phyloP scores from a whole-genome alignment of 2,113 vertebrate species.

The Leptobrachium leishanense region DNA sequence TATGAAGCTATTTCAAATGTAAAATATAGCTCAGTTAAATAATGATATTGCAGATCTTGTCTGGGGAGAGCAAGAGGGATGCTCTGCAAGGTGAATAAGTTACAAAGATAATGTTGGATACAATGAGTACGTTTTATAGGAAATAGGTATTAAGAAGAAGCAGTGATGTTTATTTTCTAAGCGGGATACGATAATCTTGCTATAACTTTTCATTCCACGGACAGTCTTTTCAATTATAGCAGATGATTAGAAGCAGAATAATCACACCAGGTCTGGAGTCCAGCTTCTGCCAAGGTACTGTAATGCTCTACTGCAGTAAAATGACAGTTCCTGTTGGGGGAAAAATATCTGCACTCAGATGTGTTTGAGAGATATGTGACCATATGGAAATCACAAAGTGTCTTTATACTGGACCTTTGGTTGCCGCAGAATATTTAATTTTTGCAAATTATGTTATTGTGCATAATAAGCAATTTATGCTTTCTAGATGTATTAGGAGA shows the following conservation, averaged over 20 bases:
- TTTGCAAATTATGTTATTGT: too few species aligned
- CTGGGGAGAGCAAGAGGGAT: background rate
- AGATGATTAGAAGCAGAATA: slow-evolving; percentile 14
- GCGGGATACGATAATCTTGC: background rate
- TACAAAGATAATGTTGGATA: background rate
- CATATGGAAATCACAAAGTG: background rate
- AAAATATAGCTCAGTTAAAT: background rate
- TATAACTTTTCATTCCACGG: slow-evolving; percentile 2
- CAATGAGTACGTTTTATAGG: background rate
- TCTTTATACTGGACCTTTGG: background rate
- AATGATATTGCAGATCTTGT: background rate
- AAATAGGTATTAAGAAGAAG: background rate
- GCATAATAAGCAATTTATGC: background rate
- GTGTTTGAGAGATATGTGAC: background rate
- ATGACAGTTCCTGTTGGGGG: background rate
- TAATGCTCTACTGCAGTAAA: background rate
- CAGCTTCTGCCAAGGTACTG: background rate
- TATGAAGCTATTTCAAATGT: too few species aligned
- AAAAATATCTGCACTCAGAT: background rate
- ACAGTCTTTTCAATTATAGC: background rate
- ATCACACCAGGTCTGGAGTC: background rate
- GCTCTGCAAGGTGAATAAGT: slow-evolving; percentile 3
- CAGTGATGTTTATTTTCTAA: slow-evolving; percentile 1
- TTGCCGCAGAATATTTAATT: background rate
- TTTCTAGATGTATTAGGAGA: background rate